Base-by-base conservation (phyloP, 2,888 invertebrate genomes). In the Crossocerus cetratus region DNA sequence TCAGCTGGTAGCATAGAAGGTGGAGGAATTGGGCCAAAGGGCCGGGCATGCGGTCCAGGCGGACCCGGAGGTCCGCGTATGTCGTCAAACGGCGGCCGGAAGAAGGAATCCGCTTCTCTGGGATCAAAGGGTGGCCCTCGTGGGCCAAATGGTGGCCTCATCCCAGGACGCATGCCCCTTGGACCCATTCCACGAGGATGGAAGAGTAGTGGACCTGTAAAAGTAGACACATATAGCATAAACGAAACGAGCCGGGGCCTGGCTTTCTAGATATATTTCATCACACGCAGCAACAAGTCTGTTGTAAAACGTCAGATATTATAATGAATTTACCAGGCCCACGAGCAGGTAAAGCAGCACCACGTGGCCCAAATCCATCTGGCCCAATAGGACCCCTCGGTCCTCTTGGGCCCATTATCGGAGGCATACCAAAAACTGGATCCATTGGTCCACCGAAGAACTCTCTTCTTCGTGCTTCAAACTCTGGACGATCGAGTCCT, bases 101-200 rank as follows among this genome's bases (percentile, higher is more conserved):
- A 87, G 80, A 87, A 87, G 3, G 86, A 65, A 8, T 88, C 88
- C 32, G 84, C 84, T 77, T 88, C 87, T 49, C 86, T 81, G 2
- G 84, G 86, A 73, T 87, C 87, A 49, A 89, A 89, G 5, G 85
- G 82, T 4, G 86, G 86, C 0, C 87, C 88, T 14, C 88, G 84
- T 0, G 88, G 87, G 8, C 88, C 89, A 45, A 89, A 89, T 3
- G 86, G 86, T 18, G 88, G 86, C 53, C 89, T 84, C 86, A 90
- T 87, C 18, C 87, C 87, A 2, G 89, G 88, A 42, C 90, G 83
- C 85, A 89, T 88, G 3, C 90, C 90, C 11, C 90, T 78, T 16
- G 89, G 90, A 3, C 89, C 90, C 86, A 90, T 87, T 20, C 90
- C 90, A 23, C 90, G 86, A 2, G 87, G 89, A 78, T 90, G 90